A percentile compares a stretch with the other conserved stretches of the same genome.
Conservation (phyloP, 2,113 vertebrate species). For the Anoura caudifer region DNA sequence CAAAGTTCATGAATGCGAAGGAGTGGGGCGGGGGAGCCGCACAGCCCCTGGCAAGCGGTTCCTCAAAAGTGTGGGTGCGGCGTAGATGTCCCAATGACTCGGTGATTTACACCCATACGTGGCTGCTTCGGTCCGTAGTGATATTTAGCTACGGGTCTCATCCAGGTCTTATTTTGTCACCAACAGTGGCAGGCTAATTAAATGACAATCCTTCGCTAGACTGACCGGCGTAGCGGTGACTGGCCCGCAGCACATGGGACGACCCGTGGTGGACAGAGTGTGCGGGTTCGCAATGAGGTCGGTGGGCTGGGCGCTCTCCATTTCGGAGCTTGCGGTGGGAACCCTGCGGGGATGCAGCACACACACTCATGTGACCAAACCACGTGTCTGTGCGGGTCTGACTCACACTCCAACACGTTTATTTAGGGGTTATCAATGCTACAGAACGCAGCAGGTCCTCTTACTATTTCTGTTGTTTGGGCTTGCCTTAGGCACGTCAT, state of each 20-base stretch:
- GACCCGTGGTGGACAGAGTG: constrained; percentile 21
- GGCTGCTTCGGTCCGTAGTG: constrained; percentile 20
- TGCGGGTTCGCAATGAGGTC: constrained; percentile 25
- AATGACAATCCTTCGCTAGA: constrained; percentile 46
- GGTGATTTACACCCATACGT: neutral
- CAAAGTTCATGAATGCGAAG: neutral
- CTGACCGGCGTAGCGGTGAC: neutral
- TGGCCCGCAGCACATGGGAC: neutral
- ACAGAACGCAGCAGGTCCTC: neutral
- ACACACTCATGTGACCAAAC: constrained; percentile 33
- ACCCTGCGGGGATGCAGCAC: constrained; percentile 54
- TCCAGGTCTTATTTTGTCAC: constrained; percentile 63
- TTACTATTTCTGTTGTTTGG: constrained; percentile 43
- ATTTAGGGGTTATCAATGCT: constrained; percentile 52
- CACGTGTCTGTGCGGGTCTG: neutral
- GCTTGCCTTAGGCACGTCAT: constrained; percentile 64
- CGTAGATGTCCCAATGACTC: rapidly evolving
- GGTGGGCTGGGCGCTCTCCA: constrained; percentile 14
- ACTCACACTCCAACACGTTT: constrained; percentile 33
- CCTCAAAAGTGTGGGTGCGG: neutral
- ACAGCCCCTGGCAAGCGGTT: neutral
- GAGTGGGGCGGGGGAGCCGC: rapidly evolving
- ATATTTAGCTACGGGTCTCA: constrained; percentile 53
- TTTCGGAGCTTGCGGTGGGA: neutral
- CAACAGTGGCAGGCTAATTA: constrained; percentile 49